Evolutionary conservation across 2,888 invertebrate genomes (phyloP), one percentile per base, ranked within the genome.

Genomic region (Pachliopta kotzebuea): DNA sequence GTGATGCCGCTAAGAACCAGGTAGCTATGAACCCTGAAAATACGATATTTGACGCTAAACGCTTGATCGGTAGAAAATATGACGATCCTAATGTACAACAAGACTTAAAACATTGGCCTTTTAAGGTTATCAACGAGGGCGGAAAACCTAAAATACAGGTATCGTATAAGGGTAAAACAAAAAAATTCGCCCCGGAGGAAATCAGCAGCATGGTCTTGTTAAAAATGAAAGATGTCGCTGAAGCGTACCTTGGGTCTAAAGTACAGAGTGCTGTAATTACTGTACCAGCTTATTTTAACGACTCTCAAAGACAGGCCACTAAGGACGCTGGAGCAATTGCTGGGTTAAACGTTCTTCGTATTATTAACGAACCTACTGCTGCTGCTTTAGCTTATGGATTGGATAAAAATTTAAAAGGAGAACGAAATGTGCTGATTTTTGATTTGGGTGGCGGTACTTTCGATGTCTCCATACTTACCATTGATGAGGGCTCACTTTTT

Each of bases 81-180:
- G 93, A 94, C 68, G 96, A 96, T 75, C 90, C 90, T 74, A 94
- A 94, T 72, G 95, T 96, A 29, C 95, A 96, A 77, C 92, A 93
- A 62, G 96, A 97, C 76, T 93, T 96, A 79, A 95, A 95, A 77
- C 95, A 95, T 72, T 97, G 97, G 97, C 96, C 97, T 0, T 97
- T 97, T 80, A 93, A 93, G 74, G 95, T 96, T 0, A 78, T 94
- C 18, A 94, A 90, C 70, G 94, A 94, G 9, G 85, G 83, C 4
- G 93, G 94, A 4, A 95, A 95, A 72, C 95, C 95, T 0, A 95
- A 94, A 81, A 83, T 95, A 67, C 92, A 93, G 79, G 93, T 95
- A 2, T 92, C 93, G 69, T 94, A 93, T 77, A 94, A 94, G 74
- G 94, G 94, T 0, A 93, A 94, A 74, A 76, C 70, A 4, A 95